Evolutionary conservation across 2,888 invertebrate species (phyloP).

Genomic region (Prenolepis imparis): DNA sequence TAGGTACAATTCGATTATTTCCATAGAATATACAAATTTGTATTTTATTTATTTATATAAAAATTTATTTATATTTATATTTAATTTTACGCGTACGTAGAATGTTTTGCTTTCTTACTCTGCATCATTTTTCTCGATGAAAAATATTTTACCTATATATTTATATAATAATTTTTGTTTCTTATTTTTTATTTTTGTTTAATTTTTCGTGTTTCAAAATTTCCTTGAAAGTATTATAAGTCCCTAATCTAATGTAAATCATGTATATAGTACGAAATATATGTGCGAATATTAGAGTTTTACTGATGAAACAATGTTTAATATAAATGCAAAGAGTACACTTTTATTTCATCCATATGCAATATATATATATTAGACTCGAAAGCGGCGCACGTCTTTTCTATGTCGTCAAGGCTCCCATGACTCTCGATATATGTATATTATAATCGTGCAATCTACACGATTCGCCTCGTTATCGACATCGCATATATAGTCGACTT

Average conservation of each 20-base stretch:
- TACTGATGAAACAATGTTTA: not conserved
- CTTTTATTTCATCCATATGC: not conserved
- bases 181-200: not conserved
- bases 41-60: too few species aligned
- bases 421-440: constrained; percentile 13
- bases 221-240: not conserved
- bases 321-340: not conserved
- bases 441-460: constrained; percentile 18
- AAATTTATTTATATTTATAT: too few species aligned
- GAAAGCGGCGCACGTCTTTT: constrained; percentile 29
- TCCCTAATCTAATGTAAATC: not conserved
- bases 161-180: not conserved
- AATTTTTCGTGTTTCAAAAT: not conserved
- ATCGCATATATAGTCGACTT: not conserved
- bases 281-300: not conserved
- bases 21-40: not conserved
- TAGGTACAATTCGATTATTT: not conserved
- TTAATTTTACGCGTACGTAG: too few species aligned
- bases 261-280: not conserved
- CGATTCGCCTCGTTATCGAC: constrained; percentile 34
- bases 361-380: constrained; percentile 8
- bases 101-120: not conserved
- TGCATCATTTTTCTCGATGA: not conserved
- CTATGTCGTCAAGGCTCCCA: constrained; percentile 32
- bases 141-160: not conserved